Conservation (phyloP, 2,888 invertebrate genomes). For the Tipula unca region DNA sequence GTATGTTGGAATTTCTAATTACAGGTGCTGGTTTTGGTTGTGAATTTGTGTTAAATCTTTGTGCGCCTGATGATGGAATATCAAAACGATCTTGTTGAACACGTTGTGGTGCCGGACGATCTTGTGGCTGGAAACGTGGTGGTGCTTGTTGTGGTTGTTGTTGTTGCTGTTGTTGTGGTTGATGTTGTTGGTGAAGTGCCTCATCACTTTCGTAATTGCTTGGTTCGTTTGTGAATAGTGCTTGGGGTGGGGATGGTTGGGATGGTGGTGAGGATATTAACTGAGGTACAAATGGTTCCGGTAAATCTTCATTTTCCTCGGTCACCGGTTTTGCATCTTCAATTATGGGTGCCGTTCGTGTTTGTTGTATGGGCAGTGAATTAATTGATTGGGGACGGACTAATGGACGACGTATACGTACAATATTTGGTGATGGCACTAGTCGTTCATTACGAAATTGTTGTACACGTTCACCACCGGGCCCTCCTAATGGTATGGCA, state of each 20-base stretch:
- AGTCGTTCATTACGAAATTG: slow-evolving; percentile 31
- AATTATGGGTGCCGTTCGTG: slow-evolving; percentile 31
- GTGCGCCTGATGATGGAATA: slow-evolving; percentile 25
- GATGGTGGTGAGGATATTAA: slow-evolving; percentile 36
- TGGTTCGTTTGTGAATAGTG: slow-evolving; percentile 44
- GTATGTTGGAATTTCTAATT: not conserved
- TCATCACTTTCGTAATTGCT: slow-evolving; percentile 9
- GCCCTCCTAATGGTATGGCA: slow-evolving; percentile 44
- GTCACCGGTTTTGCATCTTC: slow-evolving; percentile 55
- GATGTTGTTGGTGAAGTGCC: slow-evolving; percentile 35
- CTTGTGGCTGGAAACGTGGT: slow-evolving; percentile 36
- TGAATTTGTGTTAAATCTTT: slow-evolving; percentile 30
- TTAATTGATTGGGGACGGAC: slow-evolving; percentile 45
- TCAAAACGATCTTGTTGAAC: slow-evolving; percentile 31
- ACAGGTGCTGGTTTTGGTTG: slow-evolving; percentile 19
- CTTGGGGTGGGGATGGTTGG: slow-evolving; percentile 41
- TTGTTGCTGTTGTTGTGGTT: slow-evolving; percentile 40
- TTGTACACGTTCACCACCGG: slow-evolving; percentile 28
- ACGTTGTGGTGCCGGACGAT: slow-evolving; percentile 31
- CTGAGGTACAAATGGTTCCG: slow-evolving; percentile 47
- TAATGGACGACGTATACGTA: slow-evolving; percentile 41
- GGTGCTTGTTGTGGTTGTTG: slow-evolving; percentile 31
- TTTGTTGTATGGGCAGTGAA: slow-evolving; percentile 44
- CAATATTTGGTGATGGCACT: slow-evolving; percentile 32
- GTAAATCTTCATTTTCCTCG: slow-evolving; percentile 54